Evolutionary conservation across 2,113 vertebrate genomes (phyloP).

Genomic region (Notarius lentiginosus): DNA sequence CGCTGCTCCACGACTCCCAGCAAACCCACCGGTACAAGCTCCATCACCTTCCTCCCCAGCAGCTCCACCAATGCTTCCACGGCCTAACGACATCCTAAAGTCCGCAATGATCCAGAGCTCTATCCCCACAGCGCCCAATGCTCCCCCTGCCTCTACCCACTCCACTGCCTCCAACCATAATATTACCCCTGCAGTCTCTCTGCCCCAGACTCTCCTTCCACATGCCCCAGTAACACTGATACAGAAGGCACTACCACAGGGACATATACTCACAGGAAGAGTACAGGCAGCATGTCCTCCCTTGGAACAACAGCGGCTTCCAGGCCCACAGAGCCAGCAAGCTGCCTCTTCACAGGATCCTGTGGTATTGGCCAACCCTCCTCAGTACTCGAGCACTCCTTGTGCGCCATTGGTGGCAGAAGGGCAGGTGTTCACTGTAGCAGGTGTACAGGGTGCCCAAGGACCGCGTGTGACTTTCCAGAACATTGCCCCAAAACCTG

Average conservation of each 20-base stretch:
- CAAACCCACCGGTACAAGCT: slow-evolving; percentile 68
- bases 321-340: slow-evolving; percentile 77
- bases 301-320: slow-evolving; percentile 79
- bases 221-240: slow-evolving; percentile 91
- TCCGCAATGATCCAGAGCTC: slow-evolving; percentile 82
- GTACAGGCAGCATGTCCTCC: slow-evolving; percentile 88
- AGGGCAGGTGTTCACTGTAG: slow-evolving; percentile 82
- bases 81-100: slow-evolving; percentile 81
- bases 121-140: slow-evolving; percentile 74
- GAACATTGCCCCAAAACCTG: slow-evolving; percentile 90
- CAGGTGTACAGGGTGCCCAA: slow-evolving; percentile 81
- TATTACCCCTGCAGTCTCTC: slow-evolving; percentile 69
- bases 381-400: slow-evolving; percentile 80
- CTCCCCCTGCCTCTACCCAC: slow-evolving; percentile 77
- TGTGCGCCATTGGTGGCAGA: slow-evolving; percentile 82
- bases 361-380: slow-evolving; percentile 76
- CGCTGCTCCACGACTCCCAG: slow-evolving; percentile 81
- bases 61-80: slow-evolving; percentile 78
- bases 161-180: slow-evolving; percentile 80
- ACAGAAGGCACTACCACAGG: slow-evolving; percentile 89
- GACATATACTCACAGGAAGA: slow-evolving; percentile 88
- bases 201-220: slow-evolving; percentile 81
- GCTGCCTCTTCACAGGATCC: slow-evolving; percentile 77
- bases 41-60: slow-evolving; percentile 74
- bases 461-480: slow-evolving; percentile 92